Evolutionary conservation across 2,797 vertebrate species (phyloP).

Genomic region (Malacoctenus gilli): DNA sequence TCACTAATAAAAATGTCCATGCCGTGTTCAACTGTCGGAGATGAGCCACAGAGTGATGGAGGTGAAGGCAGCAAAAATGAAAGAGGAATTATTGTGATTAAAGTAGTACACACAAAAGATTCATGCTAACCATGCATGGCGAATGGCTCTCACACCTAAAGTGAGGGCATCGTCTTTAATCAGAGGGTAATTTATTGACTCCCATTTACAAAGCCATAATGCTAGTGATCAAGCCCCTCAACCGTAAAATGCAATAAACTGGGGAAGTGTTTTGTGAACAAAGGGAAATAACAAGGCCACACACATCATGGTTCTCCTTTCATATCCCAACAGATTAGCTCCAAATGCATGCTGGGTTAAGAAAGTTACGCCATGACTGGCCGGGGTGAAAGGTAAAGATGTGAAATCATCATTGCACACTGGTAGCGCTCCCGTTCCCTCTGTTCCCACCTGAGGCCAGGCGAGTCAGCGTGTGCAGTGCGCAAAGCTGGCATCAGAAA

Average conservation of each 20-base stretch:
- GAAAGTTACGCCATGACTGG: slow-evolving; percentile 32
- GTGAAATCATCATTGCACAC: slow-evolving; percentile 47
- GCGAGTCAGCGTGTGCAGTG: slow-evolving; percentile 7
- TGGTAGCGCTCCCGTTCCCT: slow-evolving; percentile 13
- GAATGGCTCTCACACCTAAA: slow-evolving; percentile 74
- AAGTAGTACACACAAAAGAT: slow-evolving; percentile 69
- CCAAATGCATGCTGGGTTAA: slow-evolving; percentile 65
- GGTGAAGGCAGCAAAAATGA: slow-evolving; percentile 46
- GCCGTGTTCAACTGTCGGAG: slow-evolving; percentile 37
- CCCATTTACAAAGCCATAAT: slow-evolving; percentile 80
- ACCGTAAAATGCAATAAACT: slow-evolving; percentile 81
- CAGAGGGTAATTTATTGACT: slow-evolving; percentile 81
- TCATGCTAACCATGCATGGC: slow-evolving; percentile 68
- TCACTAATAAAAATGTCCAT: slow-evolving; percentile 15
- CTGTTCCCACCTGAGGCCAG: slow-evolving; percentile 16
- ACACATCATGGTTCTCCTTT: slow-evolving; percentile 77
- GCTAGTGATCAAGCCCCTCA: slow-evolving; percentile 77
- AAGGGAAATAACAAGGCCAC: slow-evolving; percentile 78
- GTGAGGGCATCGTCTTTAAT: slow-evolving; percentile 79
- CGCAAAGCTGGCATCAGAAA: background rate
- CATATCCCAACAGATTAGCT: slow-evolving; percentile 74
- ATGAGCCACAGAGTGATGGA: slow-evolving; percentile 42
- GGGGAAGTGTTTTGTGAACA: slow-evolving; percentile 80
- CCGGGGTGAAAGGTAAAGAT: slow-evolving; percentile 58
- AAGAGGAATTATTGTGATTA: slow-evolving; percentile 70